These are phyloP conservation scores for Catostomus latipinnis DNA, from an alignment of 2,797 vertebrate genomes.

Conservation along the genomic window DNA sequence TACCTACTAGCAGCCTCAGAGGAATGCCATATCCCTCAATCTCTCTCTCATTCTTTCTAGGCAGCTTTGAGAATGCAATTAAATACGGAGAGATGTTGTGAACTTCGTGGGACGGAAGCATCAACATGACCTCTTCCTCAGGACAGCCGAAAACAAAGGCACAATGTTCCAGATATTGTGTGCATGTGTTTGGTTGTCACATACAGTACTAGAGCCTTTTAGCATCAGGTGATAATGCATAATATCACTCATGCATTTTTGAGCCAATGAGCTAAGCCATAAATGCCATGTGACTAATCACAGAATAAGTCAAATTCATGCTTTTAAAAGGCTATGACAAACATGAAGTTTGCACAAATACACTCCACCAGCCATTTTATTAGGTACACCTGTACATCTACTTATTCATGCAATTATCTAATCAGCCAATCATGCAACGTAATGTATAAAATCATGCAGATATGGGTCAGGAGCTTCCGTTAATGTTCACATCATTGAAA, in stretches of 20 bases:
- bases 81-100: slow-evolving; percentile 10
- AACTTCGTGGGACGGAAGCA: slow-evolving; percentile 22
- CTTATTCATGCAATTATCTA: no score
- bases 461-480: no score
- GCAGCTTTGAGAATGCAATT: neutral
- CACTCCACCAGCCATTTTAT: no score
- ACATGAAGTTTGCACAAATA: no score
- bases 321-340: no score
- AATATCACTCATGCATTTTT: neutral
- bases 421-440: no score
- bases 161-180: neutral
- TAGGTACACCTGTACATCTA: no score
- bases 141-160: slow-evolving; percentile 2
- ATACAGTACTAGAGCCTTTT: neutral
- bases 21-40: slow-evolving; percentile 20
- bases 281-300: no score
- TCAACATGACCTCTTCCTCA: slow-evolving; percentile 28
- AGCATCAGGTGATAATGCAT: slow-evolving; percentile 6
- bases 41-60: neutral
- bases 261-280: no score
- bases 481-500: no score
- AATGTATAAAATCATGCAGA: no score
- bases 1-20: slow-evolving; percentile 52
- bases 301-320: no score
- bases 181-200: slow-evolving; percentile 17